A percentile compares a stretch with the other conserved stretches of the same genome.
Conservation (phyloP, 2,888 invertebrate species). For the Cheilosia vernalis region DNA sequence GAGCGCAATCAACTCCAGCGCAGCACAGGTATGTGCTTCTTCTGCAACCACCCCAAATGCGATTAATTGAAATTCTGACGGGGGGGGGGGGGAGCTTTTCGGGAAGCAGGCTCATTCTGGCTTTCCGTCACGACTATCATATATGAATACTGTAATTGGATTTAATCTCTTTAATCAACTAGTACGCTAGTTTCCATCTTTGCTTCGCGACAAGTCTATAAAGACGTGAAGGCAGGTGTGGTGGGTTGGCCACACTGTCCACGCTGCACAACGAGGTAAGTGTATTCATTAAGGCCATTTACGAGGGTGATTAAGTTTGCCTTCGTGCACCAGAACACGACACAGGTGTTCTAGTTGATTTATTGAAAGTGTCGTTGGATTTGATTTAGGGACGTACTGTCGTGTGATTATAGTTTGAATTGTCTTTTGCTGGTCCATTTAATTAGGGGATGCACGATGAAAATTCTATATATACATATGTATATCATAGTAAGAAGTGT, state of each 20-base stretch:
- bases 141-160: slow-evolving; percentile 58
- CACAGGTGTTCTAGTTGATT: slow-evolving; percentile 11
- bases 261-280: slow-evolving; percentile 15
- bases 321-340: slow-evolving; percentile 6
- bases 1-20: not conserved
- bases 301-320: slow-evolving; percentile 57
- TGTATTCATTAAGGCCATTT: slow-evolving; percentile 68
- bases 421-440: not conserved
- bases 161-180: slow-evolving; percentile 63
- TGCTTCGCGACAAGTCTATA: not conserved
- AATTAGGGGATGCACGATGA: not conserved
- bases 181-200: slow-evolving; percentile 25
- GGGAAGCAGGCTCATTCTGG: slow-evolving; percentile 13
- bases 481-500: not conserved
- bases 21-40: not conserved
- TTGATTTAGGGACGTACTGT: slow-evolving; percentile 28
- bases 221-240: not conserved
- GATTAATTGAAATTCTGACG: slow-evolving; percentile 37
- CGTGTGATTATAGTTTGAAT: slow-evolving; percentile 12
- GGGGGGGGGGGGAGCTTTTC: slow-evolving; percentile 9
- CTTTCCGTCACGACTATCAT: slow-evolving; percentile 32
- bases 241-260: slow-evolving; percentile 10
- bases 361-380: slow-evolving; percentile 10
- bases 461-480: not conserved
- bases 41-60: slow-evolving; percentile 2